Conservation (phyloP, 2,113 vertebrate genomes). For the Typhlomys cinereus region DNA sequence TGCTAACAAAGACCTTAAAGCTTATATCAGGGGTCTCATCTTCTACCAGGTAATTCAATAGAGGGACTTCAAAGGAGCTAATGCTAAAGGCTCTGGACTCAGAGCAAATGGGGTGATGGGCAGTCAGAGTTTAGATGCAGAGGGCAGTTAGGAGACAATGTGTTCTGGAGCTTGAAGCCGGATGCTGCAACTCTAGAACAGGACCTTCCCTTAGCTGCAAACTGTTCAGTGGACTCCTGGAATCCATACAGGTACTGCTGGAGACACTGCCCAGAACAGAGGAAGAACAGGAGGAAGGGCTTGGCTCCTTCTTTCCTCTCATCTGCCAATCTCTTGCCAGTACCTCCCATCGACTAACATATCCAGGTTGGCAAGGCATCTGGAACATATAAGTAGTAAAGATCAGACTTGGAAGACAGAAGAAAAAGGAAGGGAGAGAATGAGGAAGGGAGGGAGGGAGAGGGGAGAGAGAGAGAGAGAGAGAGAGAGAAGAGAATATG, state of each 20-base stretch:
- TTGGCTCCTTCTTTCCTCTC: neutral
- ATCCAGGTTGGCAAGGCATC: constrained; percentile 8
- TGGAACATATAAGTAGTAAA: neutral
- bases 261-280: neutral
- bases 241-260: neutral
- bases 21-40: constrained; percentile 4
- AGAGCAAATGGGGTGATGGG: constrained; percentile 12
- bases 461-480: neutral
- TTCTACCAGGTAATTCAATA: constrained; percentile 39
- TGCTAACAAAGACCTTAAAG: constrained; percentile 14
- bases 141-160: neutral
- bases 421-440: neutral
- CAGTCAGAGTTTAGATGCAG: neutral
- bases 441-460: neutral
- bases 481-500: neutral
- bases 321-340: neutral
- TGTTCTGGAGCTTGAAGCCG: neutral
- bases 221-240: neutral
- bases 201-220: neutral
- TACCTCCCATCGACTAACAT: neutral
- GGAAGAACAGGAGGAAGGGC: neutral
- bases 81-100: constrained; percentile 55
- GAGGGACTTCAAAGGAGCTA: constrained; percentile 51
- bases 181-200: neutral
- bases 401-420: neutral